phyloP scores from a whole-genome alignment of 2,113 vertebrate species.

The Cnemophilus loriae region DNA sequence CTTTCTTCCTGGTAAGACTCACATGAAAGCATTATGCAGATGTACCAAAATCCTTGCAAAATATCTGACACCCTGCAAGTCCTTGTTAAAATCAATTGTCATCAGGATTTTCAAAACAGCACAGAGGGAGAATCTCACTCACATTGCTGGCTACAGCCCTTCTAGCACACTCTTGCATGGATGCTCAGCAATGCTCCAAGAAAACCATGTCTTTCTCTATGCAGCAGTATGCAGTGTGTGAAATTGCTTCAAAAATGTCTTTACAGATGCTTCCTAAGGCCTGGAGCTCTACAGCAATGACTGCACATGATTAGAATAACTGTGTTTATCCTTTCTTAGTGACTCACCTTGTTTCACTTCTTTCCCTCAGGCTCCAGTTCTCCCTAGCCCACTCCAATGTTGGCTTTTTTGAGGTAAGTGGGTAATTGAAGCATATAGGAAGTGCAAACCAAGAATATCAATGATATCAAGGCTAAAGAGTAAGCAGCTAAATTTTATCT shows the following conservation, averaged over 20 bases:
- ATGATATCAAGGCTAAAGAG: background rate
- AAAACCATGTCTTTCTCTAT: background rate
- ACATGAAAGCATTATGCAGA: background rate
- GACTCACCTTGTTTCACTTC: background rate
- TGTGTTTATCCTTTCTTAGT: background rate
- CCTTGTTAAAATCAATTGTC: background rate
- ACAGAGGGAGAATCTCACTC: background rate
- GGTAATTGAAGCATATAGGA: background rate
- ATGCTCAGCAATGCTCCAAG: background rate
- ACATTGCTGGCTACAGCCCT: background rate
- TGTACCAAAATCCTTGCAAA: background rate
- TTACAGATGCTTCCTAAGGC: background rate
- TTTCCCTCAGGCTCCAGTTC: conserved; percentile 64
- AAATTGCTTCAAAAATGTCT: background rate
- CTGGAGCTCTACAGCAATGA: background rate
- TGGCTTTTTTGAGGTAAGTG: conserved; percentile 61
- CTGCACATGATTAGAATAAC: background rate
- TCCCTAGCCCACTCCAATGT: conserved; percentile 57
- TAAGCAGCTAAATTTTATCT: background rate
- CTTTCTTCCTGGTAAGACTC: background rate
- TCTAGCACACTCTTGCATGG: background rate
- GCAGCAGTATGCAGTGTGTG: background rate
- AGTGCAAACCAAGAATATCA: background rate
- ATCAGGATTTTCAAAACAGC: background rate
- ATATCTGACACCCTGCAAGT: background rate